Percentiles rank a stretch among this genome's conserved stretches.
phyloP scores from a whole-genome alignment of 1,140 invertebrate genomes.

The Pogonognathellus flavescens region DNA sequence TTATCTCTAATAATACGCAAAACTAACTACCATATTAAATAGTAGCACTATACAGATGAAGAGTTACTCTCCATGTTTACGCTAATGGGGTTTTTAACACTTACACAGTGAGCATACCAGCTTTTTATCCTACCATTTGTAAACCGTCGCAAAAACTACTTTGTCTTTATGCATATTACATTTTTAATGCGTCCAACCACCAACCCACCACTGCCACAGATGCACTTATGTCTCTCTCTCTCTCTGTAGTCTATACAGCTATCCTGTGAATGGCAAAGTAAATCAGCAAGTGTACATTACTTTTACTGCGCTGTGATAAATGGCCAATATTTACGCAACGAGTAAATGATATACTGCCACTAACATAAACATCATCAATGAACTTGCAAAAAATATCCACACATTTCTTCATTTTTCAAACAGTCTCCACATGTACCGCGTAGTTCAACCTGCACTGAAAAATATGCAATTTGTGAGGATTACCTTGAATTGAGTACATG shows the following conservation, averaged over 20 bases:
- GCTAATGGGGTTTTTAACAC: constrained; percentile 26
- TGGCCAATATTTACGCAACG: neutral
- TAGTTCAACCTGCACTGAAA: too few relatives aligned
- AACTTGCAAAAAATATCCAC: too few relatives aligned
- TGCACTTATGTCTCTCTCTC: too few relatives aligned
- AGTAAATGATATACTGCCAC: too few relatives aligned
- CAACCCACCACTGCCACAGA: neutral
- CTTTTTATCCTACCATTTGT: constrained; percentile 30
- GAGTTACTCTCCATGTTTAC: constrained; percentile 17
- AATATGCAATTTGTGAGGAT: too few relatives aligned
- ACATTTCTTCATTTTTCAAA: too few relatives aligned
- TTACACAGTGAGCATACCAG: constrained; percentile 11
- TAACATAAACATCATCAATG: too few relatives aligned
- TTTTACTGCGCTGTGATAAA: neutral
- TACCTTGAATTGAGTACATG: too few relatives aligned
- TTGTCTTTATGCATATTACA: constrained; percentile 17
- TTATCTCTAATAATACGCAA: constrained; percentile 32
- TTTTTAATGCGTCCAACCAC: neutral
- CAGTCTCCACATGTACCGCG: too few relatives aligned
- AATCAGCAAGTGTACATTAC: constrained; percentile 8
- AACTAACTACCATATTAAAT: constrained; percentile 45
- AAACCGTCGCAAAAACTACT: constrained; percentile 19
- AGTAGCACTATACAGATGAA: constrained; percentile 1
- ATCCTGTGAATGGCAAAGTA: neutral
- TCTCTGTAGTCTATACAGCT: neutral